Conservation (phyloP, 2,113 vertebrate species). For the Lagopus muta region DNA sequence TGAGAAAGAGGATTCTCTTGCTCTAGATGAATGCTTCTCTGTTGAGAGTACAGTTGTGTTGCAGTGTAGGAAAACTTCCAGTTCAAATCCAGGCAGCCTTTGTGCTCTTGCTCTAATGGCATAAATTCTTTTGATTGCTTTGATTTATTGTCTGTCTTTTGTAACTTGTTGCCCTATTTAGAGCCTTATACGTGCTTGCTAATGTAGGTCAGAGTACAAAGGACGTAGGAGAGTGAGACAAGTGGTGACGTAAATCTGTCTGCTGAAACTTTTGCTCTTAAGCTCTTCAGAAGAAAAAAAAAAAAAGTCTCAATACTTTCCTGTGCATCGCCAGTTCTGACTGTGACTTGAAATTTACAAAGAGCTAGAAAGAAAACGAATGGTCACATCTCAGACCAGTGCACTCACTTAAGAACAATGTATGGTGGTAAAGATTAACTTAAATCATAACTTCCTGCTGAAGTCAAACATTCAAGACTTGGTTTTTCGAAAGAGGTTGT, state of each 20-base stretch:
- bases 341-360: neutral
- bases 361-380: neutral
- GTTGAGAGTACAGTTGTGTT: neutral
- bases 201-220: neutral
- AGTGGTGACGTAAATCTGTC: neutral
- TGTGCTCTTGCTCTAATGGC: neutral
- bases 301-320: rapidly evolving
- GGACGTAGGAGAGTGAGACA: neutral
- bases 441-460: neutral
- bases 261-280: neutral
- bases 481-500: neutral
- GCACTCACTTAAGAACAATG: neutral
- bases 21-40: neutral
- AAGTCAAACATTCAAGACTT: neutral
- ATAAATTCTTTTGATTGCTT: neutral
- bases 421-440: neutral
- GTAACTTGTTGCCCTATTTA: neutral
- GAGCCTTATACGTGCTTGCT: neutral
- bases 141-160: neutral
- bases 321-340: neutral
- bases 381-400: rapidly evolving
- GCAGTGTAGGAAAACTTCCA: neutral
- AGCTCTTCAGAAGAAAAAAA: neutral
- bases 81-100: neutral
- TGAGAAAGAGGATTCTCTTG: neutral